Percentiles rank a stretch among this genome's conserved stretches.
Conservation (phyloP, 2,797 vertebrate genomes). For the Fistularia commersonii region DNA sequence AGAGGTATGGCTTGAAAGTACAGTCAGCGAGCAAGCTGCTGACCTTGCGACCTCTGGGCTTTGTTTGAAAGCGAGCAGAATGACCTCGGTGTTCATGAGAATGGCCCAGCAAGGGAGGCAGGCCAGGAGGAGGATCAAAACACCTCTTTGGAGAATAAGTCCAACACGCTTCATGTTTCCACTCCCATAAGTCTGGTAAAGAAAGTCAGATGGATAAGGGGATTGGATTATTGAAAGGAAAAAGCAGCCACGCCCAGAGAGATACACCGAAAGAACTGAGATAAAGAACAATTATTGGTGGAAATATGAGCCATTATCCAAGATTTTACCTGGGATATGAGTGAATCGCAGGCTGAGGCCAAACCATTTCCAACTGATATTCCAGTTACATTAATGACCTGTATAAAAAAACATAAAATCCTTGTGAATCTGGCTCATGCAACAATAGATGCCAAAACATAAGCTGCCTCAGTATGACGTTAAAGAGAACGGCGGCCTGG, state of each 20-base stretch:
- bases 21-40: neutral
- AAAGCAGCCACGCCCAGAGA: neutral
- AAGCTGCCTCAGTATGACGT: neutral
- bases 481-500: neutral
- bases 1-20: too few species aligned
- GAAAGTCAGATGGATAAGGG: constrained; percentile 8
- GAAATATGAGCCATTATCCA: neutral
- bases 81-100: constrained; percentile 85
- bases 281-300: constrained; percentile 7
- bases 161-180: constrained; percentile 88
- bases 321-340: constrained; percentile 84
- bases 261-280: constrained; percentile 2
- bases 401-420: constrained; percentile 2
- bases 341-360: constrained; percentile 84
- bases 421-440: too few species aligned
- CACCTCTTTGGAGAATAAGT: constrained; percentile 84
- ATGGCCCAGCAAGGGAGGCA: constrained; percentile 93
- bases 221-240: neutral
- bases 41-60: constrained; percentile 83
- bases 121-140: constrained; percentile 84
- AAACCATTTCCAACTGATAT: constrained; percentile 82
- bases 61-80: constrained; percentile 81
- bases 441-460: neutral
- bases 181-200: constrained; percentile 82
- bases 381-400: constrained; percentile 87